Base-by-base conservation (phyloP, 2,888 invertebrate genomes). In the Limnephilus marmoratus region DNA sequence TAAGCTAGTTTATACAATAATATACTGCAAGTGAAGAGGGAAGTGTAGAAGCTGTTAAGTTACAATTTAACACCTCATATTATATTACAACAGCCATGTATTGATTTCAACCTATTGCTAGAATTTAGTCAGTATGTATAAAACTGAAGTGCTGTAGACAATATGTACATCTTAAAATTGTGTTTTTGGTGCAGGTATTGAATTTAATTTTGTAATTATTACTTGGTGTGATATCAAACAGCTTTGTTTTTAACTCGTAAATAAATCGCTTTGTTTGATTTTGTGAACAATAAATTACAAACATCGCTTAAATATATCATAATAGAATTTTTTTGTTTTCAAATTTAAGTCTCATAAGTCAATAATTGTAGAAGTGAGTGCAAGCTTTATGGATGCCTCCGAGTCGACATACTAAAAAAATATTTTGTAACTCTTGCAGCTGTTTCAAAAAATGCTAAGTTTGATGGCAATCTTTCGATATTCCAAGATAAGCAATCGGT, bases 91-190 rank as follows among this genome's bases (percentile, higher is more conserved):
- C 68, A 24, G 68, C 68, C 24, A 68, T n/a, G 24, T 68, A 68
- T 68, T 68, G 68, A 68, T 68, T 68, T 68, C 68, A 24, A 24
- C 68, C 68, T 68, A 68, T 68, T 68, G 24, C 24, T 24, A 68
- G 68, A 68, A 68, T 68, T 68, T 68, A 68, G 68, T 68, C n/a
- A 68, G 68, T 68, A 68, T n/a, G 68, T 68, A 68, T 68, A 68
- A 24, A n/a, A 68, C 9, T 68, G 68, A 68, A 68, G 68, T 68
- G 68, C 68, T n/a, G 68, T n/a, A 68, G 68, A 68, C 49, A 49
- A 15, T n/a, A 68, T 68, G 7, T 68, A 68, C 68, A 68, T 7
- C 24, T 68, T 68, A n/a, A 68, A 68, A 68, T 18, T 68, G 7
- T 68, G 9, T 68, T 68, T 68, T 68, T 68, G 68, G 68, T 68